A percentile compares a stretch with the other conserved stretches of the same genome.
Evolutionary conservation across 1,140 invertebrate species (phyloP).

Genomic region (Helicoverpa zea): DNA sequence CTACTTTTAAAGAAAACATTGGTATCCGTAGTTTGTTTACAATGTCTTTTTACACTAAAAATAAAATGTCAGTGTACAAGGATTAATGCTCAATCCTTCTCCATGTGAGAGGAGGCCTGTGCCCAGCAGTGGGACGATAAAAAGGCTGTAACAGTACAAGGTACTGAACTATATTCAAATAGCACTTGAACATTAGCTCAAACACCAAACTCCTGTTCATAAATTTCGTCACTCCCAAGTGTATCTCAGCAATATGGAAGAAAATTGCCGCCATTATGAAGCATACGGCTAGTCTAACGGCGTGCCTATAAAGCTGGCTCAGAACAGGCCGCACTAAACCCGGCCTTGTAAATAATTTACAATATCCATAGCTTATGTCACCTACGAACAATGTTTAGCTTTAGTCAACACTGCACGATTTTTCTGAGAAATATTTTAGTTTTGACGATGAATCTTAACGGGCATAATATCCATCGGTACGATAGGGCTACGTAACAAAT

Average conservation of each 20-base stretch:
- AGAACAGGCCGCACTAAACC: neutral
- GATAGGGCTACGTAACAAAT: neutral
- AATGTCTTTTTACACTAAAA: neutral
- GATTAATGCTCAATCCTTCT: too few relatives aligned
- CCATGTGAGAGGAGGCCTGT: too few relatives aligned
- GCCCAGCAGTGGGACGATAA: too few relatives aligned
- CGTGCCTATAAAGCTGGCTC: constrained; percentile 14
- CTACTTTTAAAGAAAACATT: too few relatives aligned
- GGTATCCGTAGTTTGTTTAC: too few relatives aligned
- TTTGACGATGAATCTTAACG: too few relatives aligned
- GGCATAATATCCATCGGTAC: too few relatives aligned
- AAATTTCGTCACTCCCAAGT: constrained; percentile 22
- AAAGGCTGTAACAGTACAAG: too few relatives aligned
- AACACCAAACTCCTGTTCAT: constrained; percentile 1
- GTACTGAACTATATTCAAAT: neutral
- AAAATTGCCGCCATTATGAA: constrained; percentile 19
- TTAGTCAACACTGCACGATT: neutral
- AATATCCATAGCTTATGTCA: constrained; percentile 17
- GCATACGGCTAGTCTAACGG: constrained; percentile 19
- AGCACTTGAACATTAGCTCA: neutral
- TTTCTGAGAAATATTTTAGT: neutral
- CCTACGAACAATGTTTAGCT: neutral
- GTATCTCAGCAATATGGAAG: constrained; percentile 25
- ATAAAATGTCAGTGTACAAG: neutral
- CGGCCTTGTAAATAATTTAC: constrained; percentile 28